phyloP scores from a whole-genome alignment of 2,797 vertebrate species.

The Aldrovandia affinis region DNA sequence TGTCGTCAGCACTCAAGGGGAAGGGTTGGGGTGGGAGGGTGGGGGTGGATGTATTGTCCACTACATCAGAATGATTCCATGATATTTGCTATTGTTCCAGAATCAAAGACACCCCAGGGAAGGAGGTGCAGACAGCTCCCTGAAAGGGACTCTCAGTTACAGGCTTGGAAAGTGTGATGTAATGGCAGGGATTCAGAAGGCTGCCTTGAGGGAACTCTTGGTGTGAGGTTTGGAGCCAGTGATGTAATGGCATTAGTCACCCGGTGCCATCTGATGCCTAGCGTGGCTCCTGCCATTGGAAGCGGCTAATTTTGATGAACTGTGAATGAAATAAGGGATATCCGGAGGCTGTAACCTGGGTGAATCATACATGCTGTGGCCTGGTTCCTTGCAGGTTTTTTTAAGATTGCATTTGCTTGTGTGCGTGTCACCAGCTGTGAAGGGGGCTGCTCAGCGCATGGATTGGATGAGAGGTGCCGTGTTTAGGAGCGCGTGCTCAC shows the following conservation, averaged over 20 bases:
- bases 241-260: conserved; percentile 12
- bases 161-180: neutral
- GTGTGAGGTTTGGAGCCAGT: neutral
- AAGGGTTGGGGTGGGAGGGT: too few relatives aligned
- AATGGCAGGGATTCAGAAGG: neutral
- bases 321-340: neutral
- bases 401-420: neutral
- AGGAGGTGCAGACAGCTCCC: neutral
- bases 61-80: conserved; percentile 2
- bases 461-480: neutral
- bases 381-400: neutral
- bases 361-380: neutral
- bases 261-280: neutral
- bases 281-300: neutral
- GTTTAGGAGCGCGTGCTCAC: conserved; percentile 4
- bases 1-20: conserved; percentile 1
- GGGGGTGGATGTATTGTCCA: neutral
- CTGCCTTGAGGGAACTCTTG: neutral
- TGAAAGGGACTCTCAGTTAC: neutral
- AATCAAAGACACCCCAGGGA: neutral
- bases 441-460: neutral
- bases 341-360: neutral
- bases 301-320: neutral
- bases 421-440: too few relatives aligned
- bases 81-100: neutral